Evolutionary conservation across 2,888 invertebrate species (phyloP).

Genomic region (Clivina fossor): DNA sequence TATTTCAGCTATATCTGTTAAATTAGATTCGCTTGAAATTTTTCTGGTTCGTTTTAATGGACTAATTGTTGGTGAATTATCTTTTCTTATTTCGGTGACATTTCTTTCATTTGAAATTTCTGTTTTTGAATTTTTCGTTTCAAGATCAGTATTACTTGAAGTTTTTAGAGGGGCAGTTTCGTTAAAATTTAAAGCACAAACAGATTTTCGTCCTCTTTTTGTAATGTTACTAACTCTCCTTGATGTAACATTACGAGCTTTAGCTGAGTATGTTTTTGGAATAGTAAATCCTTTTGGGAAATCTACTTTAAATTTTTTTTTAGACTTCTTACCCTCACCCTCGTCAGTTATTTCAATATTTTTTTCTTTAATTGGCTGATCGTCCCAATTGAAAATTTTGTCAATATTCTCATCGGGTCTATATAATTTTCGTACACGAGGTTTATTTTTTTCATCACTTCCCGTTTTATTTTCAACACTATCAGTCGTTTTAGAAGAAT

Average conservation of each 20-base stretch:
- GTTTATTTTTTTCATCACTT: conserved; percentile 8
- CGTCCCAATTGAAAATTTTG: conserved; percentile 9
- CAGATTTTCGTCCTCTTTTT: conserved; percentile 20
- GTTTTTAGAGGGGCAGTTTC: conserved; percentile 4
- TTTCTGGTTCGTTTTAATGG: neutral
- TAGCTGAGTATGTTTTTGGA: conserved; percentile 12
- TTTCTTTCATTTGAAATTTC: conserved; percentile 5
- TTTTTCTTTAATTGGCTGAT: neutral
- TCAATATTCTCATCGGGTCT: conserved; percentile 10
- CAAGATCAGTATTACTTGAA: neutral
- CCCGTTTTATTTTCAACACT: no score
- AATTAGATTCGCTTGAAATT: neutral
- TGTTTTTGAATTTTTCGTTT: no score
- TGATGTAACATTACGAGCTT: neutral
- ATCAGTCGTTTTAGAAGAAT: no score
- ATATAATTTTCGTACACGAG: conserved; percentile 17
- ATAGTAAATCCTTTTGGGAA: neutral
- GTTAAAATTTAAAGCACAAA: conserved; percentile 1
- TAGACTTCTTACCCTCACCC: no score
- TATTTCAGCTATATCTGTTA: conserved; percentile 4
- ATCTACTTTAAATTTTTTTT: conserved; percentile 13
- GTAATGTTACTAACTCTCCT: conserved; percentile 1
- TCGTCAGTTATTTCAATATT: no score
- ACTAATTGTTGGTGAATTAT: neutral
- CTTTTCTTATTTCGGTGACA: neutral